Evolutionary conservation across 2,113 vertebrate species (phyloP).

Genomic region (Callocephalon fimbriatum): DNA sequence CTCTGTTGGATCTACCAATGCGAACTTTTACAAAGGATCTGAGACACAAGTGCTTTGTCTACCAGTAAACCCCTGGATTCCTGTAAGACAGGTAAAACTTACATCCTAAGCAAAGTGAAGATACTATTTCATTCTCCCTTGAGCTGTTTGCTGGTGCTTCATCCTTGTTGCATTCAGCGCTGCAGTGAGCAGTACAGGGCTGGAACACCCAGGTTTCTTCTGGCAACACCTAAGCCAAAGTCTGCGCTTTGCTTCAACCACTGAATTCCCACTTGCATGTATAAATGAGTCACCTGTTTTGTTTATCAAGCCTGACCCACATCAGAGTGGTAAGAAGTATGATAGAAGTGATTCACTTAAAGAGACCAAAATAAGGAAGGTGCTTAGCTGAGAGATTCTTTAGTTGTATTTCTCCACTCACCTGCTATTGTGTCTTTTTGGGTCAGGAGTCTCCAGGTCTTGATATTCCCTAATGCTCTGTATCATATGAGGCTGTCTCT

Average conservation of each 20-base stretch:
- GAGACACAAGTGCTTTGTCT: neutral
- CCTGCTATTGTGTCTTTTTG: neutral
- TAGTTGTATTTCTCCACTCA: neutral
- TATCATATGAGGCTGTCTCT: neutral
- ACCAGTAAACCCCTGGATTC: neutral
- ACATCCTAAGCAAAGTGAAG: neutral
- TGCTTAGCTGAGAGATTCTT: neutral
- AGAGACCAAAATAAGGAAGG: neutral
- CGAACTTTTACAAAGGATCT: accelerated
- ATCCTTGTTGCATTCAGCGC: neutral
- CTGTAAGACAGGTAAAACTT: neutral
- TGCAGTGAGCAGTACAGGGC: neutral
- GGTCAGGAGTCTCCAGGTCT: neutral
- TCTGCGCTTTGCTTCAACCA: neutral
- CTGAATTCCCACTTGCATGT: neutral
- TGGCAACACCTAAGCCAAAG: neutral
- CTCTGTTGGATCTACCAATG: neutral
- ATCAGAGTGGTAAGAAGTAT: neutral
- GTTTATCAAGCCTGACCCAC: neutral
- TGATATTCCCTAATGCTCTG: neutral
- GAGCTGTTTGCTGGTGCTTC: neutral
- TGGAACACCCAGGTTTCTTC: neutral
- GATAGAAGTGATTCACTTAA: neutral
- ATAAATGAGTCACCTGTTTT: neutral
- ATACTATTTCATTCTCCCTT: neutral